Percentiles rank a stretch among this genome's conserved stretches.
These are phyloP conservation scores for Thymelicus lineola DNA, from an alignment of 2,888 invertebrate species.

Conservation along the genomic window DNA sequence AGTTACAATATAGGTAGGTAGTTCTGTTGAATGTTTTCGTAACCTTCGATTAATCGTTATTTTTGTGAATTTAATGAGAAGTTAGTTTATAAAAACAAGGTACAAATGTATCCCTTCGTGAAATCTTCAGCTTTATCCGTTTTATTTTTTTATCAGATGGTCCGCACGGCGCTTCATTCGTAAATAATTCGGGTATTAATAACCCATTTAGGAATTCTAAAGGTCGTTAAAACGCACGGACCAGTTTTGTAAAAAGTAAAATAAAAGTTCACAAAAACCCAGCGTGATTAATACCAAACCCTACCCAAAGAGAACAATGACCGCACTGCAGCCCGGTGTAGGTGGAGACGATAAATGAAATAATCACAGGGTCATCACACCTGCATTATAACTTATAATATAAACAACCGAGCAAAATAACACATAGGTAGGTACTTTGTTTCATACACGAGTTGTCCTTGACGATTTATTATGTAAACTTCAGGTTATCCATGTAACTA, in stretches of 20 bases:
- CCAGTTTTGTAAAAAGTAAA: conserved; percentile 41
- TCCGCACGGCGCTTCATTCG: conserved; percentile 20
- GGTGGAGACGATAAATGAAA: conserved; percentile 27
- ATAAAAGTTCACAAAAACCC: conserved; percentile 34
- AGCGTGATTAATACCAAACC: conserved; percentile 43
- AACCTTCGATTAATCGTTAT: not conserved
- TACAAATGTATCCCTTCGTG: not conserved
- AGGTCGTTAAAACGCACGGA: conserved; percentile 34
- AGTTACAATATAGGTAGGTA: not conserved
- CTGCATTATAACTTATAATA: not conserved
- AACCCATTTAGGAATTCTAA: conserved; percentile 34
- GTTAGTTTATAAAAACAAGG: not conserved
- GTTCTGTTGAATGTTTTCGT: not conserved
- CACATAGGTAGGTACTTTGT: not conserved
- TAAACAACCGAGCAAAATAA: not conserved
- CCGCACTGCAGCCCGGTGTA: conserved; percentile 28
- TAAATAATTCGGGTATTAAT: conserved; percentile 35
- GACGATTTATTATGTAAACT: no score
- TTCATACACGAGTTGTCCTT: no score
- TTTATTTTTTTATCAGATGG: conserved; percentile 34
- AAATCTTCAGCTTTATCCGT: conserved; percentile 7
- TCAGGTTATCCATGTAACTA: no score
- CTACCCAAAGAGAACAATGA: conserved; percentile 40
- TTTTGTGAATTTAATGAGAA: not conserved
- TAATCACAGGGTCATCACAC: conserved; percentile 22